phyloP scores from a whole-genome alignment of 2,797 vertebrate genomes.

The Falco cherrug region DNA sequence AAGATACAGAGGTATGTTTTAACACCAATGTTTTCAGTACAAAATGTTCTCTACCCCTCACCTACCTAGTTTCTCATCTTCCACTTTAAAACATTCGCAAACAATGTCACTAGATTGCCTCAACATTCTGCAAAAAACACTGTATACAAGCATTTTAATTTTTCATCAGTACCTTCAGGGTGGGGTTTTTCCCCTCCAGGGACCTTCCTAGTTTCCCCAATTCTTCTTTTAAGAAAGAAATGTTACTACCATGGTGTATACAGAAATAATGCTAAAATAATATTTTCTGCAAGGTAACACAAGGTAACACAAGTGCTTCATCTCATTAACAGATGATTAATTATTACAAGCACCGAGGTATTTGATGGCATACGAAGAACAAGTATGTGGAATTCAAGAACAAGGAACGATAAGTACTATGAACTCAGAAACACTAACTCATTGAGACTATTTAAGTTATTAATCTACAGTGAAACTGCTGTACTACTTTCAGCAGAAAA shows the following conservation, averaged over 20 bases:
- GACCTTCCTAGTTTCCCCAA: neutral
- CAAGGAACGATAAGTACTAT: neutral
- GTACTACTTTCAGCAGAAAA: neutral
- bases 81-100: neutral
- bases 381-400: neutral
- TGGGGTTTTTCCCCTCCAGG: accelerated
- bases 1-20: neutral
- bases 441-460: neutral
- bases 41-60: neutral
- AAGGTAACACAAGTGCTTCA: neutral
- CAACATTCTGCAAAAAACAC: neutral
- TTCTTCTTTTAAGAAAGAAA: neutral
- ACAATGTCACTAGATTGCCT: neutral
- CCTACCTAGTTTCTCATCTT: neutral
- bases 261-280: neutral
- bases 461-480: neutral
- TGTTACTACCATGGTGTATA: neutral
- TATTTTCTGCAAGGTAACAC: neutral
- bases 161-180: neutral
- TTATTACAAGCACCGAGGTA: neutral
- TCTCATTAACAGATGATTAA: neutral
- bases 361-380: neutral
- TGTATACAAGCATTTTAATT: neutral
- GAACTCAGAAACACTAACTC: neutral
- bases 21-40: neutral